phyloP scores from a whole-genome alignment of 2,888 invertebrate genomes.

The Marasmarcha lunaedactyla region DNA sequence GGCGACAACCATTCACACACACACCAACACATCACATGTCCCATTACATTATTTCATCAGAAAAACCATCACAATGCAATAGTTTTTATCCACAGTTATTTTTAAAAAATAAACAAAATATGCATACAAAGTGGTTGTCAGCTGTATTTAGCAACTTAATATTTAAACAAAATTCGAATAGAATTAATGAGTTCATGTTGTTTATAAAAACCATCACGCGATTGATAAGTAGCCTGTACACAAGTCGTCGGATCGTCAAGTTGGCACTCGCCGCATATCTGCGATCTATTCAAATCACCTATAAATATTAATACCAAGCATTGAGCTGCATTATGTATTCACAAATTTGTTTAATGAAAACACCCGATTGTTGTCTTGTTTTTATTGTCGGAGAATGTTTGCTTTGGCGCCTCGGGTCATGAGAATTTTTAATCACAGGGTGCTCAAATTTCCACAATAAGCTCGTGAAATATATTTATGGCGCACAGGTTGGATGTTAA shows the following conservation, averaged over 20 bases:
- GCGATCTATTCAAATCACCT: constrained; percentile 58
- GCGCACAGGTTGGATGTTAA: not conserved
- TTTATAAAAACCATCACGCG: constrained; percentile 14
- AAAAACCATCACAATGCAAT: no score
- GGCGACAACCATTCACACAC: constrained; percentile 13
- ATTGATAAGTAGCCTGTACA: constrained; percentile 38
- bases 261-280: constrained; percentile 33
- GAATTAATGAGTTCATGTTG: constrained; percentile 1
- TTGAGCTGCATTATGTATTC: constrained; percentile 50
- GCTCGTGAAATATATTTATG: constrained; percentile 4
- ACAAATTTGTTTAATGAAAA: constrained; percentile 59
- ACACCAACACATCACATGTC: not conserved
- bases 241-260: constrained; percentile 35
- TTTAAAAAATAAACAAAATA: no score
- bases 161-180: not conserved
- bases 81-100: no score
- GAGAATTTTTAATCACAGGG: constrained; percentile 36
- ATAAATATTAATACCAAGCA: constrained; percentile 60
- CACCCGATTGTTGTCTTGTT: constrained; percentile 46
- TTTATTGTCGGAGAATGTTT: constrained; percentile 39
- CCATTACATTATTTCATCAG: no score
- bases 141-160: no score
- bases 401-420: constrained; percentile 40
- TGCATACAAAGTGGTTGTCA: no score
- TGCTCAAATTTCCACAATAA: constrained; percentile 20